Conservation (phyloP, 2,113 vertebrate species). For the Istiophorus platypterus region DNA sequence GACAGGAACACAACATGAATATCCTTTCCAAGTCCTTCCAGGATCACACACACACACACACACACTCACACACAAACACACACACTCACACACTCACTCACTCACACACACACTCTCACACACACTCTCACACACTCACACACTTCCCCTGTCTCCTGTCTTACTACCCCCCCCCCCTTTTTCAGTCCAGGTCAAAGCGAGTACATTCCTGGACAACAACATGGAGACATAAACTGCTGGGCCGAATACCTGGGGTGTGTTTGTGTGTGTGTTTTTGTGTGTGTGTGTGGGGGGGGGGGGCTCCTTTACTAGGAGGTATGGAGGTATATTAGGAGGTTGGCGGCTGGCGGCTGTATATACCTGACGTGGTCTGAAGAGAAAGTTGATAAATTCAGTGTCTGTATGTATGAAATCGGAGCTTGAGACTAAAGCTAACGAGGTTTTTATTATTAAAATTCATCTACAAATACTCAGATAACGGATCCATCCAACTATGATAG, state of each 20-base stretch:
- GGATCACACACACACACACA: conserved; percentile 46
- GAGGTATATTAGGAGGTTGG: no score
- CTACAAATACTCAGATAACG: no score
- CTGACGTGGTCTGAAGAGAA: no score
- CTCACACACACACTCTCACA: conserved; percentile 42
- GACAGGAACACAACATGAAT: conserved; percentile 60
- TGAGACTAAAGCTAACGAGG: no score
- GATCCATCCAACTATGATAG: no score
- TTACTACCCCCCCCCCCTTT: conserved; percentile 18
- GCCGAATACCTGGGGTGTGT: conserved; percentile 1
- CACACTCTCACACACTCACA: conserved; percentile 42
- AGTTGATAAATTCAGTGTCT: no score
- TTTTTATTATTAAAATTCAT: no score
- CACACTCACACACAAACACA: conserved; percentile 24
- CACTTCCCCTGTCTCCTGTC: conserved; percentile 37
- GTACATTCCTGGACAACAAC: conserved; percentile 68
- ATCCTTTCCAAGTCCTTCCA: conserved; percentile 47
- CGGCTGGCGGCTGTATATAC: neutral
- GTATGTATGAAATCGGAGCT: neutral
- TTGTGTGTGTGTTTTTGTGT: no score
- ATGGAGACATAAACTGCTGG: neutral
- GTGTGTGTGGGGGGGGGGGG: no score
- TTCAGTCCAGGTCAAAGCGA: conserved; percentile 55
- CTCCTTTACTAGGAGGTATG: no score
- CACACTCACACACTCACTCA: conserved; percentile 49